Conservation (phyloP, 1,140 invertebrate species). For the Leptonema lineaticorne region DNA sequence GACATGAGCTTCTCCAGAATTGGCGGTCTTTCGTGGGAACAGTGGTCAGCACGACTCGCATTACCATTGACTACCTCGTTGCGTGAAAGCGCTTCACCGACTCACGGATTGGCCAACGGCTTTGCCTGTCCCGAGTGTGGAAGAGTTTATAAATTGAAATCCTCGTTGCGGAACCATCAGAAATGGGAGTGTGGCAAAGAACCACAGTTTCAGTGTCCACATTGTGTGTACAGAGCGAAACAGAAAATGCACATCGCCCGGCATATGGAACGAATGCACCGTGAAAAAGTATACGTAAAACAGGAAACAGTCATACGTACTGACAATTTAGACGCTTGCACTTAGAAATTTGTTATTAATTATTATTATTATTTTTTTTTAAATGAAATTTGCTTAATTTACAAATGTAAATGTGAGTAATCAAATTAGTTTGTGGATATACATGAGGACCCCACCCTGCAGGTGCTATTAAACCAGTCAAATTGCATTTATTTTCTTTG, state of each 20-base stretch:
- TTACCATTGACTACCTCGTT: constrained; percentile 56
- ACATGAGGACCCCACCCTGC: neutral
- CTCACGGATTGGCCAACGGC: constrained; percentile 51
- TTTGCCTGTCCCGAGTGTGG: constrained; percentile 79
- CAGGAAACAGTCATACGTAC: constrained; percentile 52
- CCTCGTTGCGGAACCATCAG: constrained; percentile 80
- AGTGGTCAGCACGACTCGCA: constrained; percentile 61
- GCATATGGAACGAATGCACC: constrained; percentile 85
- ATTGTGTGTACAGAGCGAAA: constrained; percentile 79
- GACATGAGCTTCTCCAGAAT: constrained; percentile 69
- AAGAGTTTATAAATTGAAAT: constrained; percentile 80
- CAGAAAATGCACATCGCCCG: constrained; percentile 85
- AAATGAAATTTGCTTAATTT: no score
- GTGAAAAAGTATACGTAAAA: constrained; percentile 65
- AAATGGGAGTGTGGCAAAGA: constrained; percentile 87
- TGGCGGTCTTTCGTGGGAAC: constrained; percentile 67
- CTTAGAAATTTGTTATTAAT: constrained; percentile 44
- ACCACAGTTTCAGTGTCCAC: constrained; percentile 79
- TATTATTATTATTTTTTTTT: no score
- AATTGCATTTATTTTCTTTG: constrained; percentile 11
- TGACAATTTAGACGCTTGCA: constrained; percentile 57
- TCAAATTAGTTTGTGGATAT: no score
- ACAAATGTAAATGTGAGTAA: no score
- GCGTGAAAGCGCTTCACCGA: constrained; percentile 49
- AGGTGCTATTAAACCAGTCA: constrained; percentile 17